Evolutionary conservation across 2,888 invertebrate genomes (phyloP), one percentile per base, ranked within the genome.

Genomic region (Lutraria lutraria): DNA sequence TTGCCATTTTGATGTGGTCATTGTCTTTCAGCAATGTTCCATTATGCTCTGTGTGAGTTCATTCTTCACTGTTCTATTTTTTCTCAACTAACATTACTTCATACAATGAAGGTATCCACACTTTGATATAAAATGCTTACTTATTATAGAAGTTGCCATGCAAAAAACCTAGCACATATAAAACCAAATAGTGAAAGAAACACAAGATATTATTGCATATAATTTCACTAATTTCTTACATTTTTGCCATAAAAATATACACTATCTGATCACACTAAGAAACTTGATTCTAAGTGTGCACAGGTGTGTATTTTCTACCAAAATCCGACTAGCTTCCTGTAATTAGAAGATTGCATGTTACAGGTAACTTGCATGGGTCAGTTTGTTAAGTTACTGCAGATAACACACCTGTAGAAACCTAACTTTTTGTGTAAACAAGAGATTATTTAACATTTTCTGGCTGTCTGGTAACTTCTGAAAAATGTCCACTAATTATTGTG

Each of bases 261-360:
- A 15, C 15, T 72, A 72, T 76, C 76, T 19, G 34, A 34, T 76
- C 76, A 31, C 16, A 4, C 13, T 31, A 1, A 76, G 76, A 76
- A 21, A 76, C 19, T 12, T 76, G 34, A 76, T 34, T 12, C 76
- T 25, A 76, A 34, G 76, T 34, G 34, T 76, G 76, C 76, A 76
- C 76, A 76, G 76, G 76, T 76, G 76, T 76, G 29, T 76, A 19
- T 16, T 34, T 31, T 76, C 34, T 3, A 13, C 31, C 76, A 34
- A 34, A 19, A 31, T 15, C 34, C 34, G 13, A 31, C 76, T 31
- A 34, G 31, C 19, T 76, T 76, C 34, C 31, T 76, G 34, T 76
- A 76, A 76, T 76, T 76, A 76, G 76, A 13, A 34, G 34, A 76
- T 76, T 76, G 76, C 76, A 76, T 34, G 76, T 76, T 56, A 63